These are phyloP conservation scores for Spilogale gracilis DNA, from an alignment of 2,113 vertebrate species.

Conservation along the genomic window DNA sequence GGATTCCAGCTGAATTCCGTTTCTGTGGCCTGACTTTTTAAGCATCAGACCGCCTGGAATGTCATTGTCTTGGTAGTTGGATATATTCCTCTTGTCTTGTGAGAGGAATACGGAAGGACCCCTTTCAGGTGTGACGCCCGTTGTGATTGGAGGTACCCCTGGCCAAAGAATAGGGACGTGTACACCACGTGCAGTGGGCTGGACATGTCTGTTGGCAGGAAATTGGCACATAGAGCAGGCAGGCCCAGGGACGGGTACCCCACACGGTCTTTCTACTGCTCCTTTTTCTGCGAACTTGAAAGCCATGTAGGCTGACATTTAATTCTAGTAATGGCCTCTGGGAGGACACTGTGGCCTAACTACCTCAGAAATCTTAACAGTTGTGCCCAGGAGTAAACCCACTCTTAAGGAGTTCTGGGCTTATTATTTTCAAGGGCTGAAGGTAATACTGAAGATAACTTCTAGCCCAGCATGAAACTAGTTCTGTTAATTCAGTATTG, in stretches of 20 bases:
- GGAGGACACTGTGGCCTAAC: neutral
- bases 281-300: neutral
- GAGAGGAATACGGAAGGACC: neutral
- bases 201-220: neutral
- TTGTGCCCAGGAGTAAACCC: neutral
- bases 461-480: neutral
- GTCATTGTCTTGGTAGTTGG: neutral
- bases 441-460: constrained; percentile 6
- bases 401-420: neutral
- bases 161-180: neutral
- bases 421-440: constrained; percentile 1
- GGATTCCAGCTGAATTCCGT: constrained; percentile 7
- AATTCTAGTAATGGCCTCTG: neutral
- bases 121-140: neutral
- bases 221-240: neutral
- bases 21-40: constrained; percentile 24
- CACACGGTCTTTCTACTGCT: neutral
- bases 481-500: neutral
- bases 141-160: neutral
- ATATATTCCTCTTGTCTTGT: neutral
- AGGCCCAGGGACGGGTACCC: neutral
- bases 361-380: neutral
- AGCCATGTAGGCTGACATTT: neutral
- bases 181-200: neutral
- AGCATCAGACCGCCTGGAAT: neutral